A percentile compares a stretch with the other conserved stretches of the same genome.
phyloP scores from a whole-genome alignment of 2,113 vertebrate species.

The Chaetops frenatus region DNA sequence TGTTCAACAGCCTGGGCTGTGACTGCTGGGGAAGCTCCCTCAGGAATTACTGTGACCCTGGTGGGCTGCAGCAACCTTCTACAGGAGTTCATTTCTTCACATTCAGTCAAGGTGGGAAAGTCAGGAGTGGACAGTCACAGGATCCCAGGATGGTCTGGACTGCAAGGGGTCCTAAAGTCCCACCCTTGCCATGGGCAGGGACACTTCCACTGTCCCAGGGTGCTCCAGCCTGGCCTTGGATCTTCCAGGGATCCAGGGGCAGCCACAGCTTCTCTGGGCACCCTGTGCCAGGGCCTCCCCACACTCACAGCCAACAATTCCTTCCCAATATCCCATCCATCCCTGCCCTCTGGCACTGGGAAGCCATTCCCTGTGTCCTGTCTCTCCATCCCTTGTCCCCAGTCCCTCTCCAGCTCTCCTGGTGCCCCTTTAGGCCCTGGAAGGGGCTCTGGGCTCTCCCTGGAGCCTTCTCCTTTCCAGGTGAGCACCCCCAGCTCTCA shows the following conservation, averaged over 20 bases:
- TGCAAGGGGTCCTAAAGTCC: background rate
- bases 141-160: accelerated
- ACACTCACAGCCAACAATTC: no score
- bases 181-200: background rate
- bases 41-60: no score
- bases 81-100: no score
- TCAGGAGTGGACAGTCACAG: background rate
- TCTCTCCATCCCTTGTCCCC: no score
- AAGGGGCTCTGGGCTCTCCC: no score
- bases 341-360: no score
- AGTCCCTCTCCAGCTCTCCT: no score
- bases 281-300: background rate
- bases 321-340: no score
- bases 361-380: no score
- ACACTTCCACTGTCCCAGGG: accelerated
- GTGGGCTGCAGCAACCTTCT: no score
- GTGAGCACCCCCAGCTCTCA: background rate
- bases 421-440: no score
- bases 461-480: no score
- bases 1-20: accelerated
- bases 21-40: background rate
- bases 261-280: background rate
- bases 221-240: background rate
- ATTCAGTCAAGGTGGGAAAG: accelerated
- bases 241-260: background rate